Conservation (phyloP, 2,888 invertebrate species). For the Tetrapedia diversipes region DNA sequence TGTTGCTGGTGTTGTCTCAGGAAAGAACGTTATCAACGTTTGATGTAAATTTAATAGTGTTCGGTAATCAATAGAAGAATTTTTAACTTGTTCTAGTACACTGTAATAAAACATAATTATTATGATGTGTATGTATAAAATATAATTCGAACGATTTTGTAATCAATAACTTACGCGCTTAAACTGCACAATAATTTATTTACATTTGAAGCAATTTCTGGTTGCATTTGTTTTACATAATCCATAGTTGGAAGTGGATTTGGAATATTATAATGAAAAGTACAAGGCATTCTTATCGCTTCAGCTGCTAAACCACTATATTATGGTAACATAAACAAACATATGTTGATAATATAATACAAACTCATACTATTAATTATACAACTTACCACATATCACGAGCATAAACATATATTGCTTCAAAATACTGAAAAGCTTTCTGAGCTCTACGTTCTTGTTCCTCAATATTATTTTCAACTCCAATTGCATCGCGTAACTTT, state of each 20-base stretch:
- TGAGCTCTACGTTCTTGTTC: slow-evolving; percentile 70
- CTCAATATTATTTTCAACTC: slow-evolving; percentile 48
- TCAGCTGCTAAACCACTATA: slow-evolving; percentile 73
- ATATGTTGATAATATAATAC: not conserved
- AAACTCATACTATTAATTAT: not conserved
- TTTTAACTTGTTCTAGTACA: slow-evolving; percentile 68
- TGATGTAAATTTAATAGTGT: slow-evolving; percentile 71
- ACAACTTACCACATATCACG: slow-evolving; percentile 74
- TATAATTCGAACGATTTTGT: not conserved
- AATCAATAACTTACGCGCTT: slow-evolving; percentile 67
- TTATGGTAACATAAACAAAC: not conserved
- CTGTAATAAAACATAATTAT: slow-evolving; percentile 62
- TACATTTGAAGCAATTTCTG: slow-evolving; percentile 72
- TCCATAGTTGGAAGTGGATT: slow-evolving; percentile 58
- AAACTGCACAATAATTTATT: slow-evolving; percentile 71
- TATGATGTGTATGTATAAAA: not conserved
- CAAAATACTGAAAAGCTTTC: slow-evolving; percentile 74
- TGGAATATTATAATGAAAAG: slow-evolving; percentile 66
- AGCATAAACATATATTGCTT: slow-evolving; percentile 74
- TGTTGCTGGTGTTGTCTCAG: slow-evolving; percentile 41
- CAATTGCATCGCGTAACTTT: slow-evolving; percentile 67
- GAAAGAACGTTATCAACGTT: slow-evolving; percentile 69
- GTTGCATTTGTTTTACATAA: slow-evolving; percentile 66
- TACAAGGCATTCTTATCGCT: slow-evolving; percentile 68
- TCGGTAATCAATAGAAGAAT: slow-evolving; percentile 61